Percentiles rank a stretch among this genome's conserved stretches.
Conservation (phyloP, 2,113 vertebrate species). For the Strix uralensis region DNA sequence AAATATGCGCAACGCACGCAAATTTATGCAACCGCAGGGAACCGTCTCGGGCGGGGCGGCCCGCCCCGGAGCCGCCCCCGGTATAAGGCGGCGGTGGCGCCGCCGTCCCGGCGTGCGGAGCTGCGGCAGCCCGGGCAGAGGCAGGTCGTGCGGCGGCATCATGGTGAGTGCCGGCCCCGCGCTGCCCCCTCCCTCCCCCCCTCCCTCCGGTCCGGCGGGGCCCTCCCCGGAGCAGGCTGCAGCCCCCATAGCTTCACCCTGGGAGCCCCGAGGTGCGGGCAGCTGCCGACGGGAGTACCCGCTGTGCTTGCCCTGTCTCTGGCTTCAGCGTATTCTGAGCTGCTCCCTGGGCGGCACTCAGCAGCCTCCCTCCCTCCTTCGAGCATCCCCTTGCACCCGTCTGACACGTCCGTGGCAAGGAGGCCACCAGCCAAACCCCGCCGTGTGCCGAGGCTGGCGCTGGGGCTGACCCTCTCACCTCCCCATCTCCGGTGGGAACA, state of each 20-base stretch:
- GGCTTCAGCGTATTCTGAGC: constrained; percentile 81
- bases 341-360: constrained; percentile 62
- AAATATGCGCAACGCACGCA: not conserved
- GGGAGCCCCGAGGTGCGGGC: not conserved
- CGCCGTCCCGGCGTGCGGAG: not conserved
- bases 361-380: constrained; percentile 70
- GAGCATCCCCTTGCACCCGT: not conserved
- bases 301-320: not conserved
- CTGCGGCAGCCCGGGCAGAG: not conserved
- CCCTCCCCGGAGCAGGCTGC: not conserved
- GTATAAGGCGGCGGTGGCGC: not conserved
- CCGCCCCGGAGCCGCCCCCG: constrained; percentile 15
- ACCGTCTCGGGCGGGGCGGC: not conserved
- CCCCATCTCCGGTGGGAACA: not conserved
- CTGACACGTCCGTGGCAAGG: not conserved
- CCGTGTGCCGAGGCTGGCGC: no score
- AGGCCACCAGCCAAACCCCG: not conserved
- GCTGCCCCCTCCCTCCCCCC: not conserved
- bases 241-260: not conserved
- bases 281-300: not conserved
- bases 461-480: not conserved
- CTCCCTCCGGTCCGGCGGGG: no score
- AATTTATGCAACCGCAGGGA: not conserved
- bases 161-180: constrained; percentile 50
- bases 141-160: constrained; percentile 1